Percentiles rank a stretch among this genome's conserved stretches.
These are phyloP conservation scores for Sturmia bella DNA, from an alignment of 2,888 invertebrate genomes.

Conservation along the genomic window DNA sequence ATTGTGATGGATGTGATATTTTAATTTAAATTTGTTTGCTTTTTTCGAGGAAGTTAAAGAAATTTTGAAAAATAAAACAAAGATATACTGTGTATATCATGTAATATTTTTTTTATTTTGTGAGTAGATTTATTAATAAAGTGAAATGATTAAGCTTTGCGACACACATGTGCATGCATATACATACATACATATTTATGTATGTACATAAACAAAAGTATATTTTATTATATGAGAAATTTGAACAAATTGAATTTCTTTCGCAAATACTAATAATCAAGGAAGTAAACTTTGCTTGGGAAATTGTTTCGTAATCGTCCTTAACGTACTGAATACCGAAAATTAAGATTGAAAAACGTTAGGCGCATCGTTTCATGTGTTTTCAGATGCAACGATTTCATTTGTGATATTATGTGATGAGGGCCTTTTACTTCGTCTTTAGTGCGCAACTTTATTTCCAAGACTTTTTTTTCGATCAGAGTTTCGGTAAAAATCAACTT, in stretches of 20 bases:
- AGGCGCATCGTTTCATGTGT: too few species aligned
- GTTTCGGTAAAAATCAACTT: too few species aligned
- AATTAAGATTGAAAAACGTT: too few species aligned
- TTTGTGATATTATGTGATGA: too few species aligned
- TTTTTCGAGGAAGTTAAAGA: constrained; percentile 55
- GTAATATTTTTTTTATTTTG: constrained; percentile 20
- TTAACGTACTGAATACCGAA: too few species aligned
- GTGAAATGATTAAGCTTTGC: constrained; percentile 22
- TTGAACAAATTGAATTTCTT: background rate
- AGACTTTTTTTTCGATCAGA: too few species aligned
- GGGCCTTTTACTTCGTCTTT: too few species aligned
- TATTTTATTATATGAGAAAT: background rate
- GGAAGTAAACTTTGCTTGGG: background rate
- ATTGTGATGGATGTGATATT: constrained; percentile 59
- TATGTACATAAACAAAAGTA: too few species aligned
- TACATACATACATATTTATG: constrained; percentile 1
- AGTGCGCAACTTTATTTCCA: too few species aligned
- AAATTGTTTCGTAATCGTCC: too few species aligned
- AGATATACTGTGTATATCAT: constrained; percentile 1
- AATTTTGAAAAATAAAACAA: constrained; percentile 35
- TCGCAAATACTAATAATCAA: background rate
- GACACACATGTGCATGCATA: background rate
- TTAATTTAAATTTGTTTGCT: constrained; percentile 13
- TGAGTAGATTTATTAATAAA: constrained; percentile 9
- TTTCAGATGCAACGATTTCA: too few species aligned